Evolutionary conservation across 2,888 invertebrate species (phyloP).

Genomic region (Limenitis camilla): DNA sequence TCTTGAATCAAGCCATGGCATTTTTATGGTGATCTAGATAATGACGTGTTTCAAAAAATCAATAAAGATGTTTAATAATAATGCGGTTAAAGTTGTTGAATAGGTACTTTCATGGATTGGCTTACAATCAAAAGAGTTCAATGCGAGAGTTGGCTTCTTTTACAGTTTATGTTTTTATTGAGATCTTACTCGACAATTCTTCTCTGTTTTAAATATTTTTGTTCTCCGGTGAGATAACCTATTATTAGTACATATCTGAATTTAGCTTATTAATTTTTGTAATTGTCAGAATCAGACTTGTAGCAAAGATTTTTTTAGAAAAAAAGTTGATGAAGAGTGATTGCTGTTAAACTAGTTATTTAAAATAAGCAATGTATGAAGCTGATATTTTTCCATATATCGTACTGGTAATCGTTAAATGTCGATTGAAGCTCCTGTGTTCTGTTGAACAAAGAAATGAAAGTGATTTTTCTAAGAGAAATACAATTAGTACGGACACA

Average conservation of each 20-base stretch:
- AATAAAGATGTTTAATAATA: too few relatives aligned
- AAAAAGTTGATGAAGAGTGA: too few relatives aligned
- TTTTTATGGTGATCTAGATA: slow-evolving; percentile 8
- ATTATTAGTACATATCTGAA: too few relatives aligned
- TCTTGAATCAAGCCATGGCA: slow-evolving; percentile 30
- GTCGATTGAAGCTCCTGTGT: slow-evolving; percentile 13
- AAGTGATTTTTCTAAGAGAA: slow-evolving; percentile 58
- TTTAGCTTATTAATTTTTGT: too few relatives aligned
- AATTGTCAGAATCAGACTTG: too few relatives aligned
- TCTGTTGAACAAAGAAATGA: slow-evolving; percentile 50
- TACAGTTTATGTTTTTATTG: slow-evolving; percentile 11
- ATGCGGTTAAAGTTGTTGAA: too few relatives aligned
- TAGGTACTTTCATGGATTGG: slow-evolving; percentile 48
- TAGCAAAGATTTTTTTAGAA: too few relatives aligned
- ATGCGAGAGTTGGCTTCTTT: slow-evolving; percentile 55
- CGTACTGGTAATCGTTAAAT: slow-evolving; percentile 7
- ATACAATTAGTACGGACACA: slow-evolving; percentile 59
- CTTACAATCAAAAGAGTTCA: slow-evolving; percentile 56
- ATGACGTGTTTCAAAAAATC: too few relatives aligned
- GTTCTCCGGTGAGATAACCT: too few relatives aligned
- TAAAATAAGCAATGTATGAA: neutral
- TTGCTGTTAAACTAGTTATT: neutral
- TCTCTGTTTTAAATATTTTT: too few relatives aligned
- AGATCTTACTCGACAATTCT: too few relatives aligned
- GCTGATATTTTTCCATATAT: neutral